Conservation (phyloP, 2,888 invertebrate species). For the Dione vanillae region DNA sequence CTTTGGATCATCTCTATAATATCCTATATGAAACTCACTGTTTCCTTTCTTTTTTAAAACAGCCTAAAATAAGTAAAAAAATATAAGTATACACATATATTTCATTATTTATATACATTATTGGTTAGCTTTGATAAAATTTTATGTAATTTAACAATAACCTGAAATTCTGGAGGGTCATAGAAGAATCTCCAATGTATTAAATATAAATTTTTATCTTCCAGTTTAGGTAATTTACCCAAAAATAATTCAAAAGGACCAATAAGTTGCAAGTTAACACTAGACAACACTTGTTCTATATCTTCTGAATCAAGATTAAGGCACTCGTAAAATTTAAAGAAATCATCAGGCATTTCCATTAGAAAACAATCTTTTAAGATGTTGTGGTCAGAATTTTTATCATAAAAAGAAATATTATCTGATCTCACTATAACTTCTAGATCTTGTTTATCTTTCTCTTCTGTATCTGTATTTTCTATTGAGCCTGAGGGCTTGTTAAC, state of each 20-base stretch:
- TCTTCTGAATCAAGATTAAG: constrained; percentile 80
- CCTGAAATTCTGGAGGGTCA: constrained; percentile 97
- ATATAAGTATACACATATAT: too few relatives aligned
- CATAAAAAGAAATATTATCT: constrained; percentile 64
- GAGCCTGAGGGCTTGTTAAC: constrained; percentile 13
- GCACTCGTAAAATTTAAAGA: constrained; percentile 93
- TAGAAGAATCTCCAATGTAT: constrained; percentile 95
- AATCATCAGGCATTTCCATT: constrained; percentile 95
- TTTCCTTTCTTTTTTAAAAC: constrained; percentile 88
- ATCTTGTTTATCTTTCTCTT: constrained; percentile 9
- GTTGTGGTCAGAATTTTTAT: constrained; percentile 76
- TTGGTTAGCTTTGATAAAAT: background rate
- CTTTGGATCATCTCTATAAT: constrained; percentile 93
- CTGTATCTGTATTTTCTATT: constrained; percentile 7
- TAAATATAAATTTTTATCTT: constrained; percentile 86
- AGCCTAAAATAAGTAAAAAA: constrained; percentile 81
- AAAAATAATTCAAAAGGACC: constrained; percentile 94
- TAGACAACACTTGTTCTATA: constrained; percentile 86
- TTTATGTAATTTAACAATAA: constrained; percentile 54
- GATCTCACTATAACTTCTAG: constrained; percentile 20
- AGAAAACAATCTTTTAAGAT: constrained; percentile 90
- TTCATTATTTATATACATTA: constrained; percentile 8
- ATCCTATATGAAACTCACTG: constrained; percentile 93
- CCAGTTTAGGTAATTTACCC: constrained; percentile 84
- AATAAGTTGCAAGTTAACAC: constrained; percentile 88